Conservation (phyloP, 2,113 vertebrate genomes). For the Nycticebus coucang region DNA sequence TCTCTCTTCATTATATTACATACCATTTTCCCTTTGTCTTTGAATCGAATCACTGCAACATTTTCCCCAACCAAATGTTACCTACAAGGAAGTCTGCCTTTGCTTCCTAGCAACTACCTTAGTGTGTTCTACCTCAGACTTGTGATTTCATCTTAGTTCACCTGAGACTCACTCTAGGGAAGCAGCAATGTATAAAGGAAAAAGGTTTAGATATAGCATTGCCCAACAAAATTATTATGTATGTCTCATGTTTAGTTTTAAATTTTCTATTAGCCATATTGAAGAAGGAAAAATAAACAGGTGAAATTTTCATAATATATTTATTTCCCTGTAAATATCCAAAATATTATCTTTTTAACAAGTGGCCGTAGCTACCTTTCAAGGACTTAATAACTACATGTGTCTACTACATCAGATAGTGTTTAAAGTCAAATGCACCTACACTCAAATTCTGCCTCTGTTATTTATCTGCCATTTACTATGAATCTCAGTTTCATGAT, state of each 20-base stretch:
- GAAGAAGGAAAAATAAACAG: slow-evolving; percentile 1
- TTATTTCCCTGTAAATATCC: background rate
- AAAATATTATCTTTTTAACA: background rate
- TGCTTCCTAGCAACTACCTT: background rate
- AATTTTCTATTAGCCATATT: background rate
- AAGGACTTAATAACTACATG: background rate
- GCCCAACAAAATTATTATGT: background rate
- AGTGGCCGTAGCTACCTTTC: background rate
- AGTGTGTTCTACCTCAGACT: background rate
- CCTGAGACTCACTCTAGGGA: background rate
- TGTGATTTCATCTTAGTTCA: background rate
- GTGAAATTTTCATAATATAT: background rate
- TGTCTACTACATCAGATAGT: background rate
- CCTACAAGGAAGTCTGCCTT: background rate
- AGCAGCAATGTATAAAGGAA: background rate
- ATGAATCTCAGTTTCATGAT: background rate
- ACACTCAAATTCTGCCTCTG: background rate
- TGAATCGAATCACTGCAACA: background rate
- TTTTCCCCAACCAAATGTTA: background rate
- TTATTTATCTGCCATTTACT: background rate
- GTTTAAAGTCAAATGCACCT: background rate
- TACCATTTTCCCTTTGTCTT: background rate
- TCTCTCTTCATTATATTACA: background rate
- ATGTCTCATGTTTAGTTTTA: background rate
- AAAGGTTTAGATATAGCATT: background rate